phyloP scores from a whole-genome alignment of 2,888 invertebrate species.

The Strigamia crassipes region DNA sequence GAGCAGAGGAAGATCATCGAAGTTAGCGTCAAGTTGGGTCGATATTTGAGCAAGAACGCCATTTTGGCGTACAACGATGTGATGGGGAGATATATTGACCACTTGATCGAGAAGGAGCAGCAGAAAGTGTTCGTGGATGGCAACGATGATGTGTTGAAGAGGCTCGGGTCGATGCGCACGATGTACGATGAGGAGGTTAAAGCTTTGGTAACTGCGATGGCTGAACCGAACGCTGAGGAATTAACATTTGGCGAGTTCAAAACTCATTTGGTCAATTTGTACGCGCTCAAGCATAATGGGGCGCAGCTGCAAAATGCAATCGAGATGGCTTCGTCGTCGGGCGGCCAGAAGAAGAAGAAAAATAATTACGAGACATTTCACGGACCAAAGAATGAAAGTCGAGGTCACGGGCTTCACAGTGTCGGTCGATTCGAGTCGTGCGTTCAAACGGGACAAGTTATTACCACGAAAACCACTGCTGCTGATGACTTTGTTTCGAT shows the following conservation, averaged over 20 bases:
- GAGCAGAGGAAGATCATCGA: neutral
- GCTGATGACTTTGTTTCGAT: too few relatives aligned
- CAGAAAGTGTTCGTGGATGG: neutral
- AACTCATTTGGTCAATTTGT: neutral
- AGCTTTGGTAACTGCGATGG: neutral
- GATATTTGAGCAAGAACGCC: neutral
- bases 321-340: neutral
- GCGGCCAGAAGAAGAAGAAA: neutral
- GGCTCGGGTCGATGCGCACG: neutral
- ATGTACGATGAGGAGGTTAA: neutral
- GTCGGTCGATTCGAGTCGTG: too few relatives aligned
- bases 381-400: neutral
- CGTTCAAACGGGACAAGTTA: too few relatives aligned
- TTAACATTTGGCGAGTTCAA: neutral
- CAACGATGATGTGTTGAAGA: neutral
- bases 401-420: neutral
- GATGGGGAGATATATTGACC: neutral
- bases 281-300: neutral
- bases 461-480: too few relatives aligned
- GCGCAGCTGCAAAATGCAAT: neutral
- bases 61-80: neutral
- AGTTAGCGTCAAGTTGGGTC: neutral
- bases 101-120: neutral
- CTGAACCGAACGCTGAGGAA: neutral
- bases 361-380: neutral